A percentile compares a stretch with the other conserved stretches of the same genome.
phyloP scores from a whole-genome alignment of 1,140 invertebrate genomes.

The Aradophagus sp. region DNA sequence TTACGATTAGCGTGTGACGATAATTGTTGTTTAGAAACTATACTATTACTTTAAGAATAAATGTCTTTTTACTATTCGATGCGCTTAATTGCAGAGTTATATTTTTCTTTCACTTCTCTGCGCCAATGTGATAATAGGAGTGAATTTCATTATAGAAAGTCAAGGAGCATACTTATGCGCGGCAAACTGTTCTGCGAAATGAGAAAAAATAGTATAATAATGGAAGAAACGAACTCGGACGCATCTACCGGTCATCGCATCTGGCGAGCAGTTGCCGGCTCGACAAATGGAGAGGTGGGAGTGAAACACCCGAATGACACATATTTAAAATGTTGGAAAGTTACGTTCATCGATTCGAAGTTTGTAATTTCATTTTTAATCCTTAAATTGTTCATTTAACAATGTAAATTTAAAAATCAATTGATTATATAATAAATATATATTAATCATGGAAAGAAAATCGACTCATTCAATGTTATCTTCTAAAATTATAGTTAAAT shows the following conservation, averaged over 20 bases:
- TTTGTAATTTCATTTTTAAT: no score
- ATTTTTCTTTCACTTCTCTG: no score
- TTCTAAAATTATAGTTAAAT: no score
- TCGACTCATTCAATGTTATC: no score
- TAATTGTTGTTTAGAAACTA: slow-evolving; percentile 39
- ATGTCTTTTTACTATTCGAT: slow-evolving; percentile 9
- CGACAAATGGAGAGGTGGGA: slow-evolving; percentile 2
- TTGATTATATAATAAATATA: no score
- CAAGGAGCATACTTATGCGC: no score
- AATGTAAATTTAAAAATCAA: no score
- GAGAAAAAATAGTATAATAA: slow-evolving; percentile 18
- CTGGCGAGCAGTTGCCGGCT: slow-evolving; percentile 23
- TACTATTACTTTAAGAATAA: slow-evolving; percentile 28
- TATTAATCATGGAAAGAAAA: no score
- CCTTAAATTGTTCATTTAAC: no score
- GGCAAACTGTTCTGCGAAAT: neutral
- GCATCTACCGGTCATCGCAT: slow-evolving; percentile 14
- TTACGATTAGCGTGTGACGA: slow-evolving; percentile 16
- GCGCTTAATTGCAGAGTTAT: slow-evolving; percentile 15
- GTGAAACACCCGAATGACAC: slow-evolving; percentile 4
- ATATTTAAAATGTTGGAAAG: slow-evolving; percentile 4
- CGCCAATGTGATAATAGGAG: no score
- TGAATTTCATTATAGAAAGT: slow-evolving; percentile 29
- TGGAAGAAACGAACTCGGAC: neutral
- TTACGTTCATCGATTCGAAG: no score